Percentiles rank a stretch among this genome's conserved stretches.
phyloP scores from a whole-genome alignment of 2,113 vertebrate species.

The Struthio camelus region DNA sequence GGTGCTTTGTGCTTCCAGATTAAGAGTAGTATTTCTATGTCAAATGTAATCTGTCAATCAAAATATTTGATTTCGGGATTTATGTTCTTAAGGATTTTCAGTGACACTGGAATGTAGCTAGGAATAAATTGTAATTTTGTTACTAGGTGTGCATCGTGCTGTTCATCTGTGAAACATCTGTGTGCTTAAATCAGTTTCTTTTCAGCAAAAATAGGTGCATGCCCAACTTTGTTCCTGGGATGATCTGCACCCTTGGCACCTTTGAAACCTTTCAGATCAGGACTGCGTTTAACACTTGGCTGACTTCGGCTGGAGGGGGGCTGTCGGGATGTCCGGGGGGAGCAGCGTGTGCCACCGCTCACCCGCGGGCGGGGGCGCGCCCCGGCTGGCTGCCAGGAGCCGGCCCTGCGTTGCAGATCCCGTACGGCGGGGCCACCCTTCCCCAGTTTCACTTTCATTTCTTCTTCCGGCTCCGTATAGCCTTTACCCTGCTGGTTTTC shows the following conservation, averaged over 20 bases:
- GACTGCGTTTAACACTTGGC: background rate
- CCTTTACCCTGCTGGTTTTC: fast-evolving
- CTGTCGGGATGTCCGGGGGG: background rate
- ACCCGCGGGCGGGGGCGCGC: too few species aligned
- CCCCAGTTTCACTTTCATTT: background rate
- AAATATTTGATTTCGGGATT: background rate
- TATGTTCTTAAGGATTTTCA: background rate
- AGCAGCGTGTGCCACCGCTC: background rate
- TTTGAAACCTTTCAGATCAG: fast-evolving
- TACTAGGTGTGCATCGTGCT: fast-evolving
- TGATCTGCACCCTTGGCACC: fast-evolving
- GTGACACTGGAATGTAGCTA: background rate
- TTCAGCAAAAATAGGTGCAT: background rate
- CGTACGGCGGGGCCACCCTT: background rate
- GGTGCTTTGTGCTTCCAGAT: background rate
- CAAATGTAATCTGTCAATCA: background rate
- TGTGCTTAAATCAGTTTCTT: fast-evolving
- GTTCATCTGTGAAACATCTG: background rate
- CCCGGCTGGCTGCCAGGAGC: too few species aligned
- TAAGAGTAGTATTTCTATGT: background rate
- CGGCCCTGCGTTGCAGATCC: too few species aligned
- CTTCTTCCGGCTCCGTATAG: fast-evolving
- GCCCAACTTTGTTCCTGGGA: fast-evolving
- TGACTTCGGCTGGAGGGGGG: background rate
- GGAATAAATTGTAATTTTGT: background rate